phyloP scores from a whole-genome alignment of 2,888 invertebrate species.

The Drosophila emarginata region DNA sequence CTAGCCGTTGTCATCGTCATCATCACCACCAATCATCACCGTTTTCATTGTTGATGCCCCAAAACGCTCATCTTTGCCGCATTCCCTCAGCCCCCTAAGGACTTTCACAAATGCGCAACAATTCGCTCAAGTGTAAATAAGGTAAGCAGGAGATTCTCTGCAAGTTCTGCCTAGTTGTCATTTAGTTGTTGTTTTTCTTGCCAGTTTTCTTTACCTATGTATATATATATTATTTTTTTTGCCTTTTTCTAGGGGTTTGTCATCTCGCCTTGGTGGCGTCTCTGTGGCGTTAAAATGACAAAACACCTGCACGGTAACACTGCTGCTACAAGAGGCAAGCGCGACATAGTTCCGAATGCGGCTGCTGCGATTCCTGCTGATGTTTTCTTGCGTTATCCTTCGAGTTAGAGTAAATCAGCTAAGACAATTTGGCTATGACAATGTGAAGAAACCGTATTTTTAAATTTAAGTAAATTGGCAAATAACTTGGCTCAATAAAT shows the following conservation, averaged over 20 bases:
- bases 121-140: constrained; percentile 79
- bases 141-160: constrained; percentile 41
- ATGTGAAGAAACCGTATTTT: background rate
- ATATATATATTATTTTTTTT: constrained; percentile 14
- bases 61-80: constrained; percentile 29
- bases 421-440: background rate
- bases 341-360: background rate
- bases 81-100: constrained; percentile 9
- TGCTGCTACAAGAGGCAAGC: background rate
- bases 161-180: constrained; percentile 10
- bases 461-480: too few species aligned
- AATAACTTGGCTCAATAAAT: too few species aligned
- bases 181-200: constrained; percentile 6
- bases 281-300: constrained; percentile 66
- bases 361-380: background rate
- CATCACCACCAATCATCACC: background rate
- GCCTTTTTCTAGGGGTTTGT: background rate
- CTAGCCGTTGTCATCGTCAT: background rate
- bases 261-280: constrained; percentile 33
- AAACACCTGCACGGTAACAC: constrained; percentile 63
- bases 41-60: constrained; percentile 23
- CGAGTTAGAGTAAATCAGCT: background rate
- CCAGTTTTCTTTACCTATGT: background rate
- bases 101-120: constrained; percentile 74
- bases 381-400: background rate